A percentile compares a stretch with the other conserved stretches of the same genome.
phyloP scores from a whole-genome alignment of 2,888 invertebrate genomes.

The Eutolmus rufibarbis region DNA sequence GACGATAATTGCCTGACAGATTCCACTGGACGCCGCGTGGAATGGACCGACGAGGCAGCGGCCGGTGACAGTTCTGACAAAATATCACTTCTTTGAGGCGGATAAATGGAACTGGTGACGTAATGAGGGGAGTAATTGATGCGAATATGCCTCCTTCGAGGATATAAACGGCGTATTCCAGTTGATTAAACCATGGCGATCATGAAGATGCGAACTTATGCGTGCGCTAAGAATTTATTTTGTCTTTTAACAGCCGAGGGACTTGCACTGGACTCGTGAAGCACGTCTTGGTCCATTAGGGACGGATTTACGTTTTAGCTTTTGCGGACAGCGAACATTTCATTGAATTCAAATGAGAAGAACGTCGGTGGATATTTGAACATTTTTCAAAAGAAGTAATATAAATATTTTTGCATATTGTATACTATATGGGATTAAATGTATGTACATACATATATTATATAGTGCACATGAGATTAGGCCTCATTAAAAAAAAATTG shows the following conservation, averaged over 20 bases:
- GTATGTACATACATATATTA: too few species aligned
- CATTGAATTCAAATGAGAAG: neutral
- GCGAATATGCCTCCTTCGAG: neutral
- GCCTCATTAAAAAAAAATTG: too few species aligned
- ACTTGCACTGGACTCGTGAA: neutral
- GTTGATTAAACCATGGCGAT: neutral
- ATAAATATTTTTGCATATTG: too few species aligned
- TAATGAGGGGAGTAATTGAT: neutral
- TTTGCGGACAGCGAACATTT: neutral
- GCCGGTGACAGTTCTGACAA: neutral
- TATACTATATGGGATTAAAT: too few species aligned
- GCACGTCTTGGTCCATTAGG: neutral
- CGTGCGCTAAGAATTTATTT: neutral
- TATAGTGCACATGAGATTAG: too few species aligned
- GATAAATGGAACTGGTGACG: neutral
- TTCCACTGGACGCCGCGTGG: neutral
- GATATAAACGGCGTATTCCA: neutral
- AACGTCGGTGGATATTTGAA: neutral
- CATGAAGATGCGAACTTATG: neutral
- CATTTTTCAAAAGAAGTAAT: too few species aligned
- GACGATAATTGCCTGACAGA: slow-evolving; percentile 33
- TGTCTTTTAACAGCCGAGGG: neutral
- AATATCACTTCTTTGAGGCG: neutral
- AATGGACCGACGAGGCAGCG: neutral
- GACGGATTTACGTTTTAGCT: neutral